Percentiles rank a stretch among this genome's conserved stretches.
These are phyloP conservation scores for Barbus barbus DNA, from an alignment of 2,113 vertebrate genomes.

Conservation along the genomic window DNA sequence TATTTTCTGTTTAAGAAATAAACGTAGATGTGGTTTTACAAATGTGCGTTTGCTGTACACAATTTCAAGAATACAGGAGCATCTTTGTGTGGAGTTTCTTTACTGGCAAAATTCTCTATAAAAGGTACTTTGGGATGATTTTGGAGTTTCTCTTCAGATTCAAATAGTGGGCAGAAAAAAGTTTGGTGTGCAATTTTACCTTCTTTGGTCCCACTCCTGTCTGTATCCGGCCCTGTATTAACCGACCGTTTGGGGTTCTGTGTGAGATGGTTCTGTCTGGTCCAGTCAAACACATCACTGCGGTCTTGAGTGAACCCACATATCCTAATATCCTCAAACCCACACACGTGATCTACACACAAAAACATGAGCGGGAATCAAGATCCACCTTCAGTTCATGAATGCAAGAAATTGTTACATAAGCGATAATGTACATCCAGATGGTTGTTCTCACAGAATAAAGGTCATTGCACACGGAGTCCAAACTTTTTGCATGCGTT, in stretches of 20 bases:
- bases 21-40: too few relatives aligned
- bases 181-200: conserved; percentile 69
- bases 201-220: conserved; percentile 90
- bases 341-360: conserved; percentile 85
- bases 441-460: too few relatives aligned
- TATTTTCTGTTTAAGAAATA: too few relatives aligned
- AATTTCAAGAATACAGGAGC: background rate
- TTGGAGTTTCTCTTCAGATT: background rate
- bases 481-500: too few relatives aligned
- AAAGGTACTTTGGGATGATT: too few relatives aligned
- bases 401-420: background rate
- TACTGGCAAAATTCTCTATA: too few relatives aligned
- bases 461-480: too few relatives aligned
- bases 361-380: background rate
- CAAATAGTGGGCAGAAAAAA: background rate
- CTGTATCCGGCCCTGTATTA: conserved; percentile 90
- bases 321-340: conserved; percentile 91
- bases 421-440: too few relatives aligned
- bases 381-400: background rate
- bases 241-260: conserved; percentile 92
- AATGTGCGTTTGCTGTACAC: too few relatives aligned
- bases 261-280: conserved; percentile 88
- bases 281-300: conserved; percentile 95
- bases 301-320: conserved; percentile 95
- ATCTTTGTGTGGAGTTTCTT: background rate